Percentiles rank a stretch among this genome's conserved stretches.
Evolutionary conservation across 2,888 invertebrate species (phyloP).

Genomic region (Leptarthrus brevirostris): DNA sequence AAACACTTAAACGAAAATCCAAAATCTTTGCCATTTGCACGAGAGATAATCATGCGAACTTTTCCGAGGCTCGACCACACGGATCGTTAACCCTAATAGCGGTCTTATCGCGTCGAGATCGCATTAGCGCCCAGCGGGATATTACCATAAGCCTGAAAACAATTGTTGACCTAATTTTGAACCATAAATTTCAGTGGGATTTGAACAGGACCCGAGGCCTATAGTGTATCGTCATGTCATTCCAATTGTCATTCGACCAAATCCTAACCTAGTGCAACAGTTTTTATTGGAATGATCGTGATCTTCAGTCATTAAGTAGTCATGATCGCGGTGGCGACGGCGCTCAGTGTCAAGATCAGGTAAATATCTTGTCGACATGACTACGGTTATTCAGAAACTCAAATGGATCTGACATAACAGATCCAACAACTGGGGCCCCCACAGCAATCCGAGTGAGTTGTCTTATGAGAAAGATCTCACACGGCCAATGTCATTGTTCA

Average conservation of each 20-base stretch:
- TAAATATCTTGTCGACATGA: not conserved
- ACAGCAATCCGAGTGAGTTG: conserved; percentile 1
- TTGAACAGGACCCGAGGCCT: not conserved
- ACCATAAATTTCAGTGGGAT: not conserved
- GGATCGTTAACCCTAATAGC: conserved; percentile 42
- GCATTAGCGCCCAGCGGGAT: conserved; percentile 30
- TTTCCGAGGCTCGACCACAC: conserved; percentile 5
- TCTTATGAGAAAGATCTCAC: conserved; percentile 31
- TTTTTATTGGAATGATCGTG: conserved; percentile 36
- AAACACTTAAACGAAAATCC: not conserved
- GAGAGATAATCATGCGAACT: conserved; percentile 34
- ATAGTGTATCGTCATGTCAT: not conserved
- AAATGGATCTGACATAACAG: conserved; percentile 19
- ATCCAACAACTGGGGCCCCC: not conserved
- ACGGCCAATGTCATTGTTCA: conserved; percentile 27
- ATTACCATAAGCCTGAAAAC: conserved; percentile 6
- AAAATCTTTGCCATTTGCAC: not conserved
- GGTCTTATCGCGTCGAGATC: conserved; percentile 22
- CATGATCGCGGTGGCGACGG: conserved; percentile 39
- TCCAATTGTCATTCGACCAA: not conserved
- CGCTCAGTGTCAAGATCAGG: conserved; percentile 18
- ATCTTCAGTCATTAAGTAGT: conserved; percentile 29
- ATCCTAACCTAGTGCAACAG: conserved; percentile 35
- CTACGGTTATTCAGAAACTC: conserved; percentile 4
- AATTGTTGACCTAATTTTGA: conserved; percentile 25